Evolutionary conservation across 2,113 vertebrate genomes (phyloP), one percentile per base, ranked within the genome.

Genomic region (Sinocyclocheilus maitianheensis): DNA sequence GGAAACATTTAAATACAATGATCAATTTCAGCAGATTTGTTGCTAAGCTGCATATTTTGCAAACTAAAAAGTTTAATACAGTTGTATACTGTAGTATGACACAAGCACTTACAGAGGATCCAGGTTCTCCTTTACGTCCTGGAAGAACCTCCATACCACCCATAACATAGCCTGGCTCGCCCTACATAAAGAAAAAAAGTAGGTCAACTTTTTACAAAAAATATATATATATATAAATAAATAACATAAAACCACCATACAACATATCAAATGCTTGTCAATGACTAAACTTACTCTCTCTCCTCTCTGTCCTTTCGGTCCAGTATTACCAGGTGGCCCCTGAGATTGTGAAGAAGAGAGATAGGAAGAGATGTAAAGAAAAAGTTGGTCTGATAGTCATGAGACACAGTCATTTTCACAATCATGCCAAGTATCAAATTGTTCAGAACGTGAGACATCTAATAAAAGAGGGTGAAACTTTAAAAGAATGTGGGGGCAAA

Each of bases 91-190:
- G 67, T 24, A 22, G 48, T 48, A 55, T 94, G 30, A 34, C 30
- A 30, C 30, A 34, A 34, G 30, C 30, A 34, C 30, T 34, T 88
- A 97, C 97, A 5, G 96, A 90, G 0, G 93, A 92, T 1, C 97
- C 96, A 4, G 96, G 96, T 76, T 96, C 95, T 75, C 96, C 96
- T 87, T 95, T 96, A 87, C 77, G 90, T 3, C 96, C 96, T 0
- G 96, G 96, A 87, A 95, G 92, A 80, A 95, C 90, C 34, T 96
- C 96, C 4, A 94, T 88, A 40, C 95, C 95, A 84, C 95, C 95
- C 2, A 97, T 91, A 0, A 96, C 93, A 3, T 97, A 98, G 43
- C 97, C 97, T 3, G 97, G 96, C 53, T 97, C 96, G 1, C 97
- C 97, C 97, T 98, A 85, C 3, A 67, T 67, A 79, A 34, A 82